Conservation (phyloP, 2,888 invertebrate genomes). For the Acanthococcus lagerstroemiae region DNA sequence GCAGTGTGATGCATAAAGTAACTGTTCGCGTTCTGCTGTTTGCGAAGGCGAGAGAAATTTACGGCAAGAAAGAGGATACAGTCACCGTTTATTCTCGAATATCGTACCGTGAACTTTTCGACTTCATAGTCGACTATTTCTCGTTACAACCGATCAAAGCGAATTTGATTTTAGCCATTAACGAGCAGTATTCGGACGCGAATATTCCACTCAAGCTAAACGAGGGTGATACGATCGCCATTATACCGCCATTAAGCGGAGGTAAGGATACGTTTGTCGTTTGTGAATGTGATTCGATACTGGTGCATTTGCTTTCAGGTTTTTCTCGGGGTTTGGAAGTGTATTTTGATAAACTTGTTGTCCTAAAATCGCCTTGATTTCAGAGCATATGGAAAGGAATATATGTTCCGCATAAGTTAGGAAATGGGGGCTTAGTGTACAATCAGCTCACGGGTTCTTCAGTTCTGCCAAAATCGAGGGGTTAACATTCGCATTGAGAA, state of each 20-base stretch:
- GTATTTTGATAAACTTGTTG: background rate
- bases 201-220: constrained; percentile 49
- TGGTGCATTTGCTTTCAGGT: background rate
- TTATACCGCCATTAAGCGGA: constrained; percentile 90
- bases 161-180: constrained; percentile 67
- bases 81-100: constrained; percentile 47
- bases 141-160: constrained; percentile 57
- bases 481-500: no score
- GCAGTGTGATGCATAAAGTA: constrained; percentile 35
- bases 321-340: background rate
- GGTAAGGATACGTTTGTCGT: constrained; percentile 61
- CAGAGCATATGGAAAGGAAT: background rate
- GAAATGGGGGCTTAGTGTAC: no score
- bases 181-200: constrained; percentile 64
- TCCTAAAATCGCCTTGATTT: background rate
- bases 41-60: constrained; percentile 77
- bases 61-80: constrained; percentile 51
- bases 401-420: constrained; percentile 27
- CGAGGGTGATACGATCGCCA: constrained; percentile 70
- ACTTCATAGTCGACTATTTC: constrained; percentile 51
- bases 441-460: no score
- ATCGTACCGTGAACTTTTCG: constrained; percentile 50
- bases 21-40: constrained; percentile 69
- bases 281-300: no score
- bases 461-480: no score